Evolutionary conservation across 2,797 vertebrate species (phyloP).

Genomic region (Scomberomorus guttatus): DNA sequence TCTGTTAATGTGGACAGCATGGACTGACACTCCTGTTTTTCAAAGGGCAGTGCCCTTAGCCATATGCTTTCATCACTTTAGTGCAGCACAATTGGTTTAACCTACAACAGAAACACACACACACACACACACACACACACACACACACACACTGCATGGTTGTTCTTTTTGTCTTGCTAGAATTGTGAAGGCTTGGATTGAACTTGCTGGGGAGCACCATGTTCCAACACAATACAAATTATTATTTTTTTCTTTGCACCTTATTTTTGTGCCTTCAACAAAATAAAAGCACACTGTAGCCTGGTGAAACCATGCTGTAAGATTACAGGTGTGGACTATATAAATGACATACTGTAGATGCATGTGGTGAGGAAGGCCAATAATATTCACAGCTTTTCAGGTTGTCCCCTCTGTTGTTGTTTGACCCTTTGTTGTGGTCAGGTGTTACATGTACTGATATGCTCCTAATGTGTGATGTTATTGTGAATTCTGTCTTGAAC

Average conservation of each 20-base stretch:
- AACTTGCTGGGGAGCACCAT: conserved; percentile 13
- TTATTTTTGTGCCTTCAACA: conserved; percentile 1
- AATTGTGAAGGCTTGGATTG: conserved; percentile 28
- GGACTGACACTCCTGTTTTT: conserved; percentile 32
- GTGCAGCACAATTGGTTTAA: conserved; percentile 49
- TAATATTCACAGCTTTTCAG: not conserved
- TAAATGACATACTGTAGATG: not conserved
- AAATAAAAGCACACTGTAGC: not conserved
- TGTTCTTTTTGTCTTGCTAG: conserved; percentile 44
- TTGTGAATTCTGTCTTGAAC: conserved; percentile 5
- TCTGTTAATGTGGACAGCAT: conserved; percentile 59
- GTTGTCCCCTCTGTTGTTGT: not conserved
- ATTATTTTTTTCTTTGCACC: conserved; percentile 5
- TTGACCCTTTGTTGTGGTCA: not conserved
- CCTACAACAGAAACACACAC: conserved; percentile 13
- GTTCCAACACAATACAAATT: conserved; percentile 4
- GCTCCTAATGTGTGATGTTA: not conserved
- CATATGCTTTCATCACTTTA: conserved; percentile 46
- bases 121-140: conserved; percentile 5
- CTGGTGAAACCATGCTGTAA: not conserved
- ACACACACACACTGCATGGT: conserved; percentile 22
- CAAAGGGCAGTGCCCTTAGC: conserved; percentile 43
- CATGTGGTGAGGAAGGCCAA: not conserved
- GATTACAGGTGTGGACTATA: not conserved
- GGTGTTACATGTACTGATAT: not conserved